Percentiles rank a stretch among this genome's conserved stretches.
Conservation (phyloP, 2,113 vertebrate genomes). For the Calypte anna region DNA sequence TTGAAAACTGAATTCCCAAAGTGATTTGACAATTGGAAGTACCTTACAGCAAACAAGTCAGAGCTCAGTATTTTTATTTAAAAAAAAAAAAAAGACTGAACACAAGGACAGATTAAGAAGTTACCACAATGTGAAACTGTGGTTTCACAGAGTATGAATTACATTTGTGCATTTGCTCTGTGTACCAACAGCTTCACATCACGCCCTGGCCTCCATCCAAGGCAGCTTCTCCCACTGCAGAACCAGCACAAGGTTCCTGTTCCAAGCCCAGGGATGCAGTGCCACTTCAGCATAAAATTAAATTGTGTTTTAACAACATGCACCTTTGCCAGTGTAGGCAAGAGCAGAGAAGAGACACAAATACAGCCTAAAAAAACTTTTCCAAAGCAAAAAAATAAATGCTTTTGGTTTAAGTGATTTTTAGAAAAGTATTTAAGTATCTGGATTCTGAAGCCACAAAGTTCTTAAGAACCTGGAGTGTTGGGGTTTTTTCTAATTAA, state of each 20-base stretch:
- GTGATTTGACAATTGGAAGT: not conserved
- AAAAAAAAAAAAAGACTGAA: not conserved
- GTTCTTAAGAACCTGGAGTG: not conserved
- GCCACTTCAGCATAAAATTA: not conserved
- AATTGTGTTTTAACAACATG: not conserved
- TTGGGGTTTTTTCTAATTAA: too few relatives aligned
- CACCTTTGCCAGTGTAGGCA: not conserved
- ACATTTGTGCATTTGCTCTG: not conserved
- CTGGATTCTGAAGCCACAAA: not conserved
- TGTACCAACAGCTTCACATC: not conserved
- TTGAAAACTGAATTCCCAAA: not conserved
- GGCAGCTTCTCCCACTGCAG: not conserved
- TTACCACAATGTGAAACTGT: not conserved
- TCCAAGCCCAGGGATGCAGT: not conserved
- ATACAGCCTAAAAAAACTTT: not conserved
- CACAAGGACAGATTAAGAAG: not conserved
- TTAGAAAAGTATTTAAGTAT: not conserved
- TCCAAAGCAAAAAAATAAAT: not conserved
- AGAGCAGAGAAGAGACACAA: not conserved
- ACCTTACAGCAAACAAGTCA: not conserved
- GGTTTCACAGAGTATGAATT: not conserved
- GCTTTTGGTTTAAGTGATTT: not conserved
- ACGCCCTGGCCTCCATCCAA: not conserved
- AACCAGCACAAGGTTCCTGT: not conserved
- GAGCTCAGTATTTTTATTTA: not conserved